Conservation (phyloP, 2,888 invertebrate genomes). For the Vesta saturnalis region DNA sequence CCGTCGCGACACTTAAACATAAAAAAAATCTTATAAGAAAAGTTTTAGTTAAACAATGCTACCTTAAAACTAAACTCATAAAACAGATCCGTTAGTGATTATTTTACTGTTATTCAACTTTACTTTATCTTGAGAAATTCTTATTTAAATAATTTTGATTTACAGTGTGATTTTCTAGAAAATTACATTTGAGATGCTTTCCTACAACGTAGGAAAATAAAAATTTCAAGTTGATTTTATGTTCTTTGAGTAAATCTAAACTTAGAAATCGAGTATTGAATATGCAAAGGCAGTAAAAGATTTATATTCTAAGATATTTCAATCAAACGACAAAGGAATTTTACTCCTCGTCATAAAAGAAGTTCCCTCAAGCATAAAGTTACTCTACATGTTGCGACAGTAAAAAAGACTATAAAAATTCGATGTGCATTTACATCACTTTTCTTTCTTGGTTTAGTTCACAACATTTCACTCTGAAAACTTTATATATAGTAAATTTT, state of each 20-base stretch:
- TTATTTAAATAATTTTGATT: too few species aligned
- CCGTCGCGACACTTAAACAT: too few species aligned
- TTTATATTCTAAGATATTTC: conserved; percentile 57
- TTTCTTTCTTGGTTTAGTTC: conserved; percentile 53
- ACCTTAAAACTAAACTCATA: too few species aligned
- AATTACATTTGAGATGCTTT: too few species aligned
- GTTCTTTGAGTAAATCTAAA: conserved; percentile 22
- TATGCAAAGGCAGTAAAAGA: conserved; percentile 53
- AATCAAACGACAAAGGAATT: conserved; percentile 56
- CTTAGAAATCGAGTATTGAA: conserved; percentile 39
- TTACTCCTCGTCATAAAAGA: conserved; percentile 56
- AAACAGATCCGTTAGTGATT: too few species aligned
- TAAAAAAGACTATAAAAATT: conserved; percentile 63
- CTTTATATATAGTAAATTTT: conserved; percentile 32
- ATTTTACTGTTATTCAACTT: too few species aligned
- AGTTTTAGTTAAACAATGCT: too few species aligned
- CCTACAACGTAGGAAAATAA: too few species aligned
- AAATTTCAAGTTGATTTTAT: conserved; percentile 17
- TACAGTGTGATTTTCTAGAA: neutral
- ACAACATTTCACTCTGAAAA: conserved; percentile 32
- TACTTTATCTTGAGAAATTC: too few species aligned
- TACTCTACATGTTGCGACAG: conserved; percentile 63
- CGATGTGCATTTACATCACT: conserved; percentile 63
- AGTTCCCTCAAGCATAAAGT: conserved; percentile 59
- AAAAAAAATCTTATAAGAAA: too few species aligned